Base-by-base conservation (phyloP, 1,140 invertebrate species). In the Ceratitis capitata region DNA sequence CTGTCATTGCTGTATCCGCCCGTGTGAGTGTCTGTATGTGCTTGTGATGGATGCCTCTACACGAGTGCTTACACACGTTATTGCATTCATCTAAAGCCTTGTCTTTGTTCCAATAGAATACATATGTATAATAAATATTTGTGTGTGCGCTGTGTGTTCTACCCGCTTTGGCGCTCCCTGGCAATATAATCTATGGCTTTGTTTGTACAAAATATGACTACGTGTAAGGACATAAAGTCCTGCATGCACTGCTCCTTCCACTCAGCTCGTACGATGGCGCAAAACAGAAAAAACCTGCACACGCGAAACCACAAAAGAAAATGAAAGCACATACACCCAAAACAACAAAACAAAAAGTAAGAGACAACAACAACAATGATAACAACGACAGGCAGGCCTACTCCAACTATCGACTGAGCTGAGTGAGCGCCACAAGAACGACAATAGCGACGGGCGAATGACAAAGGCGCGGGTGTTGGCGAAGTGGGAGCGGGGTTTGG, bases 111-210 rank as follows among this genome's bases (percentile, higher is more conserved):
- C 23, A n/a, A n/a, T n/a, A n/a, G n/a, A n/a, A n/a, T n/a, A n/a
- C 19, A 58, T 35, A 19, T 19, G 6, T 69, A 32, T 29, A 14
- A 19, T 16, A 53, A 53, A 53, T 7, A 6, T 14, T 19, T 16
- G 29, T 19, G 2, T 69, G 3, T 69, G 29, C 12, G 12, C 58
- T 29, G 4, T 61, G 56, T 10, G 23, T 7, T 16, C 16, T 69
- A 32, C 32, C 61, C 29, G 16, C 39, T 26, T 78, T 45, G 39
- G 39, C 39, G 39, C 69, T 45, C 69, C 39, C 19, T 83, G 26
- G 49, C 47, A 51, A 51, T 58, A 83, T 83, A 83, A 83, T 83
- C 45, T 83, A 83, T 83, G 82, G 82, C 82, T 83, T 83, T 83
- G 82, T 83, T 83, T 51, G 82, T 49, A 83, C 82, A 83, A 49